A percentile compares a stretch with the other conserved stretches of the same genome.
Evolutionary conservation across 1,140 invertebrate species (phyloP).

Genomic region (Papilio machaon): DNA sequence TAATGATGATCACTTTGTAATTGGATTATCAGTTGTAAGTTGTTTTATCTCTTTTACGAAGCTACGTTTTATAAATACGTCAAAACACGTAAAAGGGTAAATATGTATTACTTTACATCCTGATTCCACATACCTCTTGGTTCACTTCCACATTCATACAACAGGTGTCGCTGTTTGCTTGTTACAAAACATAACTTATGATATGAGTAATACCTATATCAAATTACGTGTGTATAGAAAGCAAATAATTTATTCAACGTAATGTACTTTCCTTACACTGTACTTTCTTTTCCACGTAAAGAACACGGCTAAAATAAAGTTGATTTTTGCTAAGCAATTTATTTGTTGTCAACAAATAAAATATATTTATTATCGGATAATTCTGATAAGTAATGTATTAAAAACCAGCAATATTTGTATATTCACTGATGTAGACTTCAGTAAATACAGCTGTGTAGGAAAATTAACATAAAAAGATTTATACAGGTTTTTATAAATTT

Average conservation of each 20-base stretch:
- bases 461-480: neutral
- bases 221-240: slow-evolving; percentile 12
- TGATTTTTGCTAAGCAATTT: neutral
- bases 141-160: neutral
- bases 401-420: neutral
- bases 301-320: neutral
- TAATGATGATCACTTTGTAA: no score
- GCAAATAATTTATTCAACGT: neutral
- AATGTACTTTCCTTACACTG: neutral
- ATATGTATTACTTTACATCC: no score
- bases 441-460: neutral
- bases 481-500: neutral
- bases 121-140: no score
- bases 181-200: neutral
- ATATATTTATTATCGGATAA: no score
- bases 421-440: no score
- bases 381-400: no score
- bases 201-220: neutral
- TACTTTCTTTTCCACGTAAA: slow-evolving; percentile 22
- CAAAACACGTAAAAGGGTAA: no score
- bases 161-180: neutral
- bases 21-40: no score
- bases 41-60: no score
- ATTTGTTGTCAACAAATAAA: neutral
- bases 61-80: no score